phyloP scores from a whole-genome alignment of 2,113 vertebrate species.

The Gracilinanus agilis region DNA sequence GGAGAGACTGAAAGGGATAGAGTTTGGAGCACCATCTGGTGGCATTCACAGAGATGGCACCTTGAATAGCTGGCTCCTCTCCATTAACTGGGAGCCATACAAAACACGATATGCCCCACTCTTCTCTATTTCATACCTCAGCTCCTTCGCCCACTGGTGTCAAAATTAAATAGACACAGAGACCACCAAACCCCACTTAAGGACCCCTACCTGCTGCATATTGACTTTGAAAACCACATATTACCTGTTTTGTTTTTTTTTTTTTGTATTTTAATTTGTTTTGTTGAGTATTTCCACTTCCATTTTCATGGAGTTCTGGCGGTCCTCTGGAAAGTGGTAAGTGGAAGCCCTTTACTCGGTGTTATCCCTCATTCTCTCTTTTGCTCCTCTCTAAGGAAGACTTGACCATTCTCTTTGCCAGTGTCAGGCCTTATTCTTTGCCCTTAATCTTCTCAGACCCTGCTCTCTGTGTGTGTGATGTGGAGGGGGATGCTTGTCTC shows the following conservation, averaged over 20 bases:
- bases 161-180: neutral
- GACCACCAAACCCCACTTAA: neutral
- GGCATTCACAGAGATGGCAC: neutral
- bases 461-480: too few species aligned
- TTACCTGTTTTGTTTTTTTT: neutral
- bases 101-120: neutral
- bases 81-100: neutral
- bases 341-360: neutral
- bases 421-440: neutral
- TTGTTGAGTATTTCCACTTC: neutral
- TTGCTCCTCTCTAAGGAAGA: too few species aligned
- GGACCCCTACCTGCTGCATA: neutral
- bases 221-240: neutral
- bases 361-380: too few species aligned
- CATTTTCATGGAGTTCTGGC: neutral
- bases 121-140: neutral
- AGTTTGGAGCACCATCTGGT: neutral
- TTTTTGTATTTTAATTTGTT: neutral
- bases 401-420: neutral
- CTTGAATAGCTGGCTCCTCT: neutral
- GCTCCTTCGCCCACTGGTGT: neutral
- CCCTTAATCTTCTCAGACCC: neutral
- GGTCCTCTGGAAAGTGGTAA: neutral
- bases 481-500: neutral
- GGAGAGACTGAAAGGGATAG: neutral